These are phyloP conservation scores for Mylabris phalerata DNA, from an alignment of 1,140 invertebrate species.

Conservation along the genomic window DNA sequence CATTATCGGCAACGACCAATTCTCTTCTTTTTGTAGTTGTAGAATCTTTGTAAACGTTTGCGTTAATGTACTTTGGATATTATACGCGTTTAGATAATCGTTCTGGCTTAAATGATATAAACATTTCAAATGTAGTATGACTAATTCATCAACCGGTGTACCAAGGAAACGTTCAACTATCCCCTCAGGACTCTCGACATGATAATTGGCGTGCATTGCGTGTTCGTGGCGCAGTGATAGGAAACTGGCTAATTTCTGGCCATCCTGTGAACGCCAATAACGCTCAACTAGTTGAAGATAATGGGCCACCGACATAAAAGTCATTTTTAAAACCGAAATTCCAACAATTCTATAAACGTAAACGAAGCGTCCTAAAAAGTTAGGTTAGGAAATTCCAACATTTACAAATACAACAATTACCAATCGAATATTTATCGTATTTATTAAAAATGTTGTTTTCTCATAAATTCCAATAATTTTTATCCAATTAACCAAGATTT, in stretches of 20 bases:
- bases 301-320: constrained; percentile 34
- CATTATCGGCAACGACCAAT: constrained; percentile 91
- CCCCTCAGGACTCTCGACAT: constrained; percentile 60
- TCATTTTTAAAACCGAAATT: constrained; percentile 23
- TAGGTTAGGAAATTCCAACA: background rate
- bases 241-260: constrained; percentile 52
- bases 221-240: constrained; percentile 74
- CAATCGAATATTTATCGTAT: too few relatives aligned
- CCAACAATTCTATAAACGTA: too few relatives aligned
- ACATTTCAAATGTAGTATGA: constrained; percentile 71
- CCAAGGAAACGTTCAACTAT: constrained; percentile 64
- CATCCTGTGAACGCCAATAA: constrained; percentile 51
- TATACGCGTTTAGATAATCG: constrained; percentile 70
- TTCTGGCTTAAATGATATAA: constrained; percentile 55
- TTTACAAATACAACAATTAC: background rate
- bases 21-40: constrained; percentile 87
- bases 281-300: constrained; percentile 46
- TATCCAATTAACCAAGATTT: too few relatives aligned
- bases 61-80: constrained; percentile 68
- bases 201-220: constrained; percentile 59
- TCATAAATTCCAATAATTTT: too few relatives aligned
- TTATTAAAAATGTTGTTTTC: too few relatives aligned
- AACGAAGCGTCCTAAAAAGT: background rate
- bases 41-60: constrained; percentile 77
- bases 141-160: constrained; percentile 71